These are phyloP conservation scores for Sphyrna mokarran DNA, from an alignment of 2,113 vertebrate species.

Conservation along the genomic window DNA sequence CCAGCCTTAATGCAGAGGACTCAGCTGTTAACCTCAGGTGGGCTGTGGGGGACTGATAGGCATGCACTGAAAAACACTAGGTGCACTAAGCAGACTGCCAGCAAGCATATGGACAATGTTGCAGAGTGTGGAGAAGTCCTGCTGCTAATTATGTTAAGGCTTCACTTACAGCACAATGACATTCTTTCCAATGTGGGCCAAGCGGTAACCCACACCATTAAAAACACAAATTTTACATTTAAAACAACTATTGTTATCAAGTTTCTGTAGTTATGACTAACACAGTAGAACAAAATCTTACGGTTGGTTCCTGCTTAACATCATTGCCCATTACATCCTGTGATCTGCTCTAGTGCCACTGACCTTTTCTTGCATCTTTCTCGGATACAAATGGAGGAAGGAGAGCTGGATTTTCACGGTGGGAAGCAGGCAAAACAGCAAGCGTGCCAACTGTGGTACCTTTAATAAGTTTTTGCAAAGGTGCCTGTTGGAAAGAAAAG, in stretches of 20 bases:
- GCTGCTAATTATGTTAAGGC: neutral
- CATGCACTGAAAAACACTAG: too few species aligned
- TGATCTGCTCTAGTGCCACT: slow-evolving; percentile 42
- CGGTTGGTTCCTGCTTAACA: neutral
- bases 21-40: neutral
- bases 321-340: neutral
- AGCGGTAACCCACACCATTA: neutral
- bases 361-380: slow-evolving; percentile 57
- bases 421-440: slow-evolving; percentile 45
- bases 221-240: neutral
- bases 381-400: slow-evolving; percentile 46
- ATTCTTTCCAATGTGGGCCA: neutral
- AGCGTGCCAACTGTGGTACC: slow-evolving; percentile 44
- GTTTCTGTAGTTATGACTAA: neutral
- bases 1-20: neutral
- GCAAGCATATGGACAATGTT: neutral
- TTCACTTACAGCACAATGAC: neutral
- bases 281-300: neutral
- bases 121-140: neutral
- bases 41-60: neutral
- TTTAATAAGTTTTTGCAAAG: slow-evolving; percentile 49
- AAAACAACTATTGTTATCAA: neutral
- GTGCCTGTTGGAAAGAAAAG: slow-evolving; percentile 50
- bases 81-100: neutral
- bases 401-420: slow-evolving; percentile 39